A percentile compares a stretch with the other conserved stretches of the same genome.
Evolutionary conservation across 2,888 invertebrate species (phyloP).

Genomic region (Masnerella sp.): DNA sequence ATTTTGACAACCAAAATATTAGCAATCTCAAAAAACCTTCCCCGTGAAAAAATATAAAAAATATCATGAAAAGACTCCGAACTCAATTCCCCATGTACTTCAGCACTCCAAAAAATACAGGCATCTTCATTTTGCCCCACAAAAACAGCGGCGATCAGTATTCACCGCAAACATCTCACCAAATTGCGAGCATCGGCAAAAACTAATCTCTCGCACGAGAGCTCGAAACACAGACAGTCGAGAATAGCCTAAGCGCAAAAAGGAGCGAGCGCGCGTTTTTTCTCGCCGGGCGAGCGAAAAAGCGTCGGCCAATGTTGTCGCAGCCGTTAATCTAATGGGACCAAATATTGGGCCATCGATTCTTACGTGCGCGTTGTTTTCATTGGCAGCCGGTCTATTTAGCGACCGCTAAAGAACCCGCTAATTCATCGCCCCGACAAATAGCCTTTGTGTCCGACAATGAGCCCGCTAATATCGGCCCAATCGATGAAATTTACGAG

Average conservation of each 20-base stretch:
- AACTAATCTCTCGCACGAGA: background rate
- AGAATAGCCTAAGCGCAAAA: slow-evolving; percentile 7
- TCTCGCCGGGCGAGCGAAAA: no score
- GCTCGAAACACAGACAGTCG: slow-evolving; percentile 7
- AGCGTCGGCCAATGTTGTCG: slow-evolving; percentile 35
- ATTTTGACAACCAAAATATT: no score
- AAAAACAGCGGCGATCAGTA: background rate
- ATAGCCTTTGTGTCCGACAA: slow-evolving; percentile 36
- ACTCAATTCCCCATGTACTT: no score
- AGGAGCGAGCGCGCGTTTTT: no score
- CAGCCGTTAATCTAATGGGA: slow-evolving; percentile 43
- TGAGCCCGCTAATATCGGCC: slow-evolving; percentile 40
- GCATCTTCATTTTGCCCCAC: background rate
- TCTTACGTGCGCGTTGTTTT: slow-evolving; percentile 47
- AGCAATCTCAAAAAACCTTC: no score
- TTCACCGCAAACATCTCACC: background rate
- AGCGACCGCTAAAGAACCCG: slow-evolving; percentile 33
- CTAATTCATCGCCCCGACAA: slow-evolving; percentile 44
- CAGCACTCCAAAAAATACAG: background rate
- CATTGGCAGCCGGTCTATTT: slow-evolving; percentile 44
- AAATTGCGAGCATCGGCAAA: slow-evolving; percentile 1
- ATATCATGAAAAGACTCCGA: no score
- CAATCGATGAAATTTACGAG: slow-evolving; percentile 50
- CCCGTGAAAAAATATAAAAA: no score
- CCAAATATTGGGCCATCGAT: slow-evolving; percentile 41